A percentile compares a stretch with the other conserved stretches of the same genome.
These are phyloP conservation scores for Rachycentron canadum DNA, from an alignment of 2,797 vertebrate genomes.

Conservation along the genomic window DNA sequence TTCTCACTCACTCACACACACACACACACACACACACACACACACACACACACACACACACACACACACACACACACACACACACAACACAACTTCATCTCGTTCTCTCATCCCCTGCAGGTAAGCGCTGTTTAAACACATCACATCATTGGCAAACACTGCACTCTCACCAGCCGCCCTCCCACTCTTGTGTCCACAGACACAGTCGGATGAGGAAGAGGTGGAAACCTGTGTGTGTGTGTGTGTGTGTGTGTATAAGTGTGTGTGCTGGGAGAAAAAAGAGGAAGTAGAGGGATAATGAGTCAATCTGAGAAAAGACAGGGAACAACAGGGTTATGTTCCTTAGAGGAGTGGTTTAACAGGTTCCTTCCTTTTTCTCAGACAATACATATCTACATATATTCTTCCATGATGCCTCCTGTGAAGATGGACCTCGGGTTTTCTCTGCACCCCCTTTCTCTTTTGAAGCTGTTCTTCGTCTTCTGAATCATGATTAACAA, in stretches of 20 bases:
- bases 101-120: conserved; percentile 56
- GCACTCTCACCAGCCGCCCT: conserved; percentile 42
- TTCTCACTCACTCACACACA: conserved; percentile 21
- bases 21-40: conserved; percentile 26
- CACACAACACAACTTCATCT: conserved; percentile 51
- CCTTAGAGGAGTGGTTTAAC: not conserved
- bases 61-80: conserved; percentile 27
- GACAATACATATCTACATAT: not conserved
- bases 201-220: conserved; percentile 48
- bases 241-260: conserved; percentile 17
- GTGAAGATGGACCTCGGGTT: not conserved
- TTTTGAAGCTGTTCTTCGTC: not conserved
- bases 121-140: conserved; percentile 76
- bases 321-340: conserved; percentile 29
- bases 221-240: conserved; percentile 14
- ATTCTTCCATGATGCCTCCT: not conserved
- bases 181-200: conserved; percentile 18
- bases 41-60: conserved; percentile 25
- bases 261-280: conserved; percentile 16
- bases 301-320: conserved; percentile 49
- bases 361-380: conserved; percentile 3
- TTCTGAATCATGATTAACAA: not conserved
- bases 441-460: not conserved
- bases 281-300: conserved; percentile 55
- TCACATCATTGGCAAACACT: conserved; percentile 73